Base-by-base conservation (phyloP, 1,140 invertebrate genomes). In the Tetraneura akinire region DNA sequence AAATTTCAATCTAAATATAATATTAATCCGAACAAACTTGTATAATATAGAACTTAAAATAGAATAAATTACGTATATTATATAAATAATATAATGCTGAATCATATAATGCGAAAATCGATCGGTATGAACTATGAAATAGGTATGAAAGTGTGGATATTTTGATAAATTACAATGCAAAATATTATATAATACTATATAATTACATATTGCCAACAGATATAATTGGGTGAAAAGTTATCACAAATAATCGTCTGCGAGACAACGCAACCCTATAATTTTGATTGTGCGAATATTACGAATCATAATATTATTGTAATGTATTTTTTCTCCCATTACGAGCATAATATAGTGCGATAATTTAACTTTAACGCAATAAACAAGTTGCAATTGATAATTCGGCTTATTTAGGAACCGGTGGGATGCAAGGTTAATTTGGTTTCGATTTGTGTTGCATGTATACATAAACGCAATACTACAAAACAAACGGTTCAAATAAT, bases 361-460 rank as follows among this genome's bases (percentile, higher is more conserved):
- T 68, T 68, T 23, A 68, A 68, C 66, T 68, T 68, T 23, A 68
- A 68, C 66, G 42, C 37, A 47, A 68, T 68, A 68, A 68, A 68
- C 42, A 37, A 68, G 42, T 68, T 26, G 37, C n/a, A 68, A 47
- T 68, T 47, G 37, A 47, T 68, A 68, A 68, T 47, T 68, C 42
- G 66, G 66, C 42, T 68, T 45, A 42, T 47, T 68, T 68, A 45
- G 45, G 47, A 71, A 71, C 68, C 68, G 47, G 68, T 71, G 68
- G 68, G 68, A 71, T 29, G 68, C 68, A 71, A 71, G 68, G 68
- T 71, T 51, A 29, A 71, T 71, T 71, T 71, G 16, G 47, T 29
- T 71, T 16, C 68, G 51, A 71, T 71, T 71, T 71, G 45, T 71
- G 51, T 49, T 26, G 21, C 23, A 49, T n/a, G n/a, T n/a, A n/a